phyloP scores from a whole-genome alignment of 1,140 invertebrate genomes.

The Bombus impatiens region DNA sequence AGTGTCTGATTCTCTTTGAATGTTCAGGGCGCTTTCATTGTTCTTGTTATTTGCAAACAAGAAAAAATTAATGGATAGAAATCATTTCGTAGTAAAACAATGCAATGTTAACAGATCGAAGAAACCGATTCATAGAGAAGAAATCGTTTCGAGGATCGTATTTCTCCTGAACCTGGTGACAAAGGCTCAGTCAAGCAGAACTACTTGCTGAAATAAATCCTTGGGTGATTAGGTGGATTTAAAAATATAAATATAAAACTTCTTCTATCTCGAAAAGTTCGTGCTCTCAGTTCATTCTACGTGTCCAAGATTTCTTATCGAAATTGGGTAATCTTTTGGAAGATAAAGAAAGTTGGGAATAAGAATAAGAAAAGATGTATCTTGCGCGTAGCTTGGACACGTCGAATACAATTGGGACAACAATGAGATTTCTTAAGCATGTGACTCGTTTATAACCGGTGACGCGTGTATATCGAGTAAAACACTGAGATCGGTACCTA shows the following conservation, averaged over 20 bases:
- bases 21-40: not conserved
- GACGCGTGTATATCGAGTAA: constrained; percentile 47
- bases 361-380: no score
- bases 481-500: constrained; percentile 77
- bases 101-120: constrained; percentile 21
- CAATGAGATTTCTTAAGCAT: constrained; percentile 58
- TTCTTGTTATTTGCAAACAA: not conserved
- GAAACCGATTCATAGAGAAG: not conserved
- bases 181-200: constrained; percentile 28
- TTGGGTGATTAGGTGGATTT: constrained; percentile 10
- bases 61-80: not conserved
- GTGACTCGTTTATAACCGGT: constrained; percentile 14
- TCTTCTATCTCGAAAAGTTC: constrained; percentile 24
- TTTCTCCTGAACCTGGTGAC: constrained; percentile 22
- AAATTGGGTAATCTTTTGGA: not conserved
- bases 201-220: constrained; percentile 28
- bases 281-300: constrained; percentile 34
- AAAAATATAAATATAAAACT: constrained; percentile 58
- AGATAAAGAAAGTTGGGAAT: not conserved
- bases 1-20: constrained; percentile 33
- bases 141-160: not conserved
- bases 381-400: constrained; percentile 11
- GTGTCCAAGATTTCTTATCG: constrained; percentile 7
- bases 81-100: not conserved
- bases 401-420: constrained; percentile 42